Evolutionary conservation across 2,888 invertebrate genomes (phyloP).

Genomic region (Polydrusus cervinus): DNA sequence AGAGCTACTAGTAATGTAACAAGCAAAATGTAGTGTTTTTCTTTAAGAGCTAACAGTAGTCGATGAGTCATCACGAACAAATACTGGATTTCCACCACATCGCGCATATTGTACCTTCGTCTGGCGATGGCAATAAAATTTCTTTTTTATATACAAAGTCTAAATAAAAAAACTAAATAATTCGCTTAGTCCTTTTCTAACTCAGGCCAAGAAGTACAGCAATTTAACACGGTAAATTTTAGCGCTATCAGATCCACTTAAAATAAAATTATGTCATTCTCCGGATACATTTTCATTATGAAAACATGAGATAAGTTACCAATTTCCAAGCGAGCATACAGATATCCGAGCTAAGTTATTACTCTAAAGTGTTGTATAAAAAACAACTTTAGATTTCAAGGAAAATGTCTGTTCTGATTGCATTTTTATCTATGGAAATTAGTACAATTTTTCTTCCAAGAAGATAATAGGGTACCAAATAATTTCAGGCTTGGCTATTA

Average conservation of each 20-base stretch:
- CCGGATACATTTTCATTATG: neutral
- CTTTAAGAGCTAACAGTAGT: too few species aligned
- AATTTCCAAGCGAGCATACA: neutral
- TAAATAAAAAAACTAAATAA: too few species aligned
- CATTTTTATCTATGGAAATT: slow-evolving; percentile 31
- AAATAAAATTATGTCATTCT: neutral
- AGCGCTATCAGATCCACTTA: neutral
- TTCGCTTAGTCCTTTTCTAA: too few species aligned
- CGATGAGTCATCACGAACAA: too few species aligned
- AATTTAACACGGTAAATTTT: too few species aligned
- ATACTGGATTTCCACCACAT: too few species aligned
- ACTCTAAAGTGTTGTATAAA: slow-evolving; percentile 31
- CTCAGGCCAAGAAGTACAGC: too few species aligned
- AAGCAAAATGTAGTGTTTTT: too few species aligned
- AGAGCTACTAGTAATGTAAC: too few species aligned
- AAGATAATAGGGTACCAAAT: neutral
- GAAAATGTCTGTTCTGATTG: slow-evolving; percentile 16
- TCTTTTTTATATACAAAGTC: too few species aligned
- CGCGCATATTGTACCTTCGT: too few species aligned
- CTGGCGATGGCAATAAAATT: too few species aligned
- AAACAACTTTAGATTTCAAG: slow-evolving; percentile 5
- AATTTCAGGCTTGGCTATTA: neutral
- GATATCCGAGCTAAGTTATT: slow-evolving; percentile 3
- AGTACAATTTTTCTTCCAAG: slow-evolving; percentile 19
- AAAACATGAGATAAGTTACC: neutral